These are phyloP conservation scores for Caenorhabditis briggsae DNA, from an alignment of 1,140 invertebrate species.

Conservation along the genomic window DNA sequence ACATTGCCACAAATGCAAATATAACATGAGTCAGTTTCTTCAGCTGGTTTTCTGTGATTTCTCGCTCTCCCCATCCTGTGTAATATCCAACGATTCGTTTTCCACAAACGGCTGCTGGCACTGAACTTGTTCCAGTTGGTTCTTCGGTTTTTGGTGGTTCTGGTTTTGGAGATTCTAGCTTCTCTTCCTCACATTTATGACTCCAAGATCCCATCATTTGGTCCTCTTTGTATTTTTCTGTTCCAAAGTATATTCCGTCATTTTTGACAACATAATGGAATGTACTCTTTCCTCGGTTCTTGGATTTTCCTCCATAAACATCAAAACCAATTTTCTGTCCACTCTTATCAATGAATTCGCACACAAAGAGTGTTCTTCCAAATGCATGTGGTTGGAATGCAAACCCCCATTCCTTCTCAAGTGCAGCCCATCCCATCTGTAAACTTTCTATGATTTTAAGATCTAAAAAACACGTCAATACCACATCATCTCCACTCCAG, in stretches of 20 bases:
- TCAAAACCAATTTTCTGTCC: slow-evolving; percentile 48
- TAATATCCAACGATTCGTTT: slow-evolving; percentile 59
- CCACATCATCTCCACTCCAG: slow-evolving; percentile 37
- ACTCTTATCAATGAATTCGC: slow-evolving; percentile 33
- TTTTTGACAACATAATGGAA: slow-evolving; percentile 43
- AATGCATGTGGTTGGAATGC: background rate
- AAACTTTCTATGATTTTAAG: background rate
- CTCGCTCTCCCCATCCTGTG: slow-evolving; percentile 59
- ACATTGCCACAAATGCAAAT: slow-evolving; percentile 71
- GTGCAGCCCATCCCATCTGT: background rate
- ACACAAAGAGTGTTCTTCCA: slow-evolving; percentile 35
- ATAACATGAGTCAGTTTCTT: slow-evolving; percentile 71
- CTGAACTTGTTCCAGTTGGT: slow-evolving; percentile 8
- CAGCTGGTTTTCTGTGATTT: slow-evolving; percentile 45
- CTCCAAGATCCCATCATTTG: background rate
- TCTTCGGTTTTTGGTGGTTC: background rate
- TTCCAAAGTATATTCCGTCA: slow-evolving; percentile 48
- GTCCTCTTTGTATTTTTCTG: slow-evolving; percentile 32
- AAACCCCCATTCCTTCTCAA: slow-evolving; percentile 7
- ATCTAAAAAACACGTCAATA: background rate
- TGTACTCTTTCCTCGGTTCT: slow-evolving; percentile 14
- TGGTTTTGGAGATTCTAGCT: background rate
- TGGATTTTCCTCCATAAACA: slow-evolving; percentile 47
- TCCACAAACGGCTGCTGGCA: slow-evolving; percentile 42
- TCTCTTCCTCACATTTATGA: background rate